phyloP scores from a whole-genome alignment of 2,113 vertebrate genomes.

The Paratilapia polleni region DNA sequence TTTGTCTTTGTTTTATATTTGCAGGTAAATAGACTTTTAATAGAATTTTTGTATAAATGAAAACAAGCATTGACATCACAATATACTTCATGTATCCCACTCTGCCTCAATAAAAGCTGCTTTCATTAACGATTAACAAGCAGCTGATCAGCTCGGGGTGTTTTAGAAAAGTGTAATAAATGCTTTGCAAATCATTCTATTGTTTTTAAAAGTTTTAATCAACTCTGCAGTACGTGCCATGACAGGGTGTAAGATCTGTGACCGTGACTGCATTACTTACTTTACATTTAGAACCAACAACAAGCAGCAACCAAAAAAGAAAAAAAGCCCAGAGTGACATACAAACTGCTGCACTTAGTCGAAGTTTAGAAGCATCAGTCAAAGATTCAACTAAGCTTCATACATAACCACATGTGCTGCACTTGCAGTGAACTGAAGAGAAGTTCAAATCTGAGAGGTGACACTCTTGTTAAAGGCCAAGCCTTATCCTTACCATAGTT shows the following conservation, averaged over 20 bases:
- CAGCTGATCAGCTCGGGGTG: not conserved
- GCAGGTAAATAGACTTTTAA: not conserved
- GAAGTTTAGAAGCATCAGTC: no score
- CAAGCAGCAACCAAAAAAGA: not conserved
- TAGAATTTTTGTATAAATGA: rapidly evolving
- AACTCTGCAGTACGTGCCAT: not conserved
- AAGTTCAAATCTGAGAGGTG: no score
- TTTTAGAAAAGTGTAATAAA: not conserved
- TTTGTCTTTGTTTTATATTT: not conserved
- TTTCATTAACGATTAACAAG: not conserved
- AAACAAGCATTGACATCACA: no score
- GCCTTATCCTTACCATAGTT: no score
- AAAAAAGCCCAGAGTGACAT: no score
- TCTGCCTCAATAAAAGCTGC: not conserved
- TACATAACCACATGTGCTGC: no score
- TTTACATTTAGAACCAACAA: not conserved
- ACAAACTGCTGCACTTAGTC: no score
- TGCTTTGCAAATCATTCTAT: not conserved
- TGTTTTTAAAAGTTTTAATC: not conserved
- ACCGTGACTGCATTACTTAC: rapidly evolving
- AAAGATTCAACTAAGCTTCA: no score
- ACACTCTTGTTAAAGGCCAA: no score
- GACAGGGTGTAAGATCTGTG: not conserved
- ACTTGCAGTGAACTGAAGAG: no score
- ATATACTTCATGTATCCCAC: not conserved